phyloP scores from a whole-genome alignment of 2,113 vertebrate species.

The Pseudonaja textilis region DNA sequence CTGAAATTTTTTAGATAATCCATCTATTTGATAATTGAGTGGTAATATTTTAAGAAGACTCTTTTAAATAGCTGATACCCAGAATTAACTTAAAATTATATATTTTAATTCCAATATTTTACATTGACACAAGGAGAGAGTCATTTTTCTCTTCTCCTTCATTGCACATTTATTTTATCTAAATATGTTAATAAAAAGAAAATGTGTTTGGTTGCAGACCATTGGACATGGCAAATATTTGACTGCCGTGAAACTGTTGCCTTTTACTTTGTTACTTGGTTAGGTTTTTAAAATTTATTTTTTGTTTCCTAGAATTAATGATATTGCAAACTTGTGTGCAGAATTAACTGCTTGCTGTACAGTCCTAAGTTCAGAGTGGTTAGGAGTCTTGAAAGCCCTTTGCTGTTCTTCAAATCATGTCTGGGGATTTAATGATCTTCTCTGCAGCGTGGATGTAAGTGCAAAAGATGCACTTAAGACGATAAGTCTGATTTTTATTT shows the following conservation, averaged over 20 bases:
- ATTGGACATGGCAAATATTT: not conserved
- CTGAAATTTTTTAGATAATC: not conserved
- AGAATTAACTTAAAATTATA: not conserved
- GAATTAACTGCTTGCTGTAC: slow-evolving; percentile 73
- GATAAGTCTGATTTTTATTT: not conserved
- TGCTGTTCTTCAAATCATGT: slow-evolving; percentile 76
- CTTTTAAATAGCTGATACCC: not conserved
- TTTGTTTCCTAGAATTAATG: slow-evolving; percentile 63
- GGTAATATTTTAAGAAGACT: not conserved
- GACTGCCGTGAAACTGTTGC: not conserved
- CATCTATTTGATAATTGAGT: not conserved
- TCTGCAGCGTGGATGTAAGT: slow-evolving; percentile 77
- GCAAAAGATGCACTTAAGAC: not conserved
- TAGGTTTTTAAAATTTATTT: not conserved
- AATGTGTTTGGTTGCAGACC: not conserved
- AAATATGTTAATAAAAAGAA: not conserved
- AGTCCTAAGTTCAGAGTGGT: slow-evolving; percentile 69
- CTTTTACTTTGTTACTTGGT: not conserved
- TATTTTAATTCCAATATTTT: not conserved
- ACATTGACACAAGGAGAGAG: not conserved
- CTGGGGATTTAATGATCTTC: slow-evolving; percentile 75
- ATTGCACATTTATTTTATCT: not conserved
- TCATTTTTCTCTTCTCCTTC: not conserved
- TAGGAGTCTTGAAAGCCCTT: slow-evolving; percentile 70
- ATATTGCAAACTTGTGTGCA: slow-evolving; percentile 67